A percentile compares a stretch with the other conserved stretches of the same genome.
Conservation (phyloP, 1,140 invertebrate genomes). For the Cyclina sinensis region DNA sequence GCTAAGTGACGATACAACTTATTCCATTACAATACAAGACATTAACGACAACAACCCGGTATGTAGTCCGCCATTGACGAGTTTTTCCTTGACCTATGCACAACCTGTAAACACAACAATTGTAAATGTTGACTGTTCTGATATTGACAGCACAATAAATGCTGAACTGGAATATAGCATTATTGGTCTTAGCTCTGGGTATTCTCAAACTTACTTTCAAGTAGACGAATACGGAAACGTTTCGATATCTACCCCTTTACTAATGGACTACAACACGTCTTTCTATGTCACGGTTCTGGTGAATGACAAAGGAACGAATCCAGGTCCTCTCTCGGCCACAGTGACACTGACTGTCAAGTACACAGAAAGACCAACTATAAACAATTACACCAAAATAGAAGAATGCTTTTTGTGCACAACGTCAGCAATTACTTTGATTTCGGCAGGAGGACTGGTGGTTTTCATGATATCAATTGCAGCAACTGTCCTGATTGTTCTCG, state of each 20-base stretch:
- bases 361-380: slow-evolving; percentile 32
- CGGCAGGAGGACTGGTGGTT: slow-evolving; percentile 3
- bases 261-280: slow-evolving; percentile 61
- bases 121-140: slow-evolving; percentile 36
- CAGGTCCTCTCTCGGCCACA: slow-evolving; percentile 20
- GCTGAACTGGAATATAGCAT: slow-evolving; percentile 46
- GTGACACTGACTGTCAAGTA: slow-evolving; percentile 56
- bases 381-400: background rate
- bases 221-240: slow-evolving; percentile 45
- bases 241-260: slow-evolving; percentile 27
- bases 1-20: slow-evolving; percentile 28
- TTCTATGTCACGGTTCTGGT: slow-evolving; percentile 46
- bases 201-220: slow-evolving; percentile 26
- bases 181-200: slow-evolving; percentile 21
- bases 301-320: slow-evolving; percentile 41
- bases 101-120: slow-evolving; percentile 23
- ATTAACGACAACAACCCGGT: slow-evolving; percentile 56
- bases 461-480: background rate
- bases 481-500: slow-evolving; percentile 1
- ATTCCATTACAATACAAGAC: slow-evolving; percentile 32
- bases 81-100: slow-evolving; percentile 30
- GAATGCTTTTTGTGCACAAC: slow-evolving; percentile 61
- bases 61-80: slow-evolving; percentile 20
- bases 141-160: slow-evolving; percentile 57
- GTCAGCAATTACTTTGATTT: slow-evolving; percentile 38